Conservation (phyloP, 2,888 invertebrate species). For the Augochlorella aurata region DNA sequence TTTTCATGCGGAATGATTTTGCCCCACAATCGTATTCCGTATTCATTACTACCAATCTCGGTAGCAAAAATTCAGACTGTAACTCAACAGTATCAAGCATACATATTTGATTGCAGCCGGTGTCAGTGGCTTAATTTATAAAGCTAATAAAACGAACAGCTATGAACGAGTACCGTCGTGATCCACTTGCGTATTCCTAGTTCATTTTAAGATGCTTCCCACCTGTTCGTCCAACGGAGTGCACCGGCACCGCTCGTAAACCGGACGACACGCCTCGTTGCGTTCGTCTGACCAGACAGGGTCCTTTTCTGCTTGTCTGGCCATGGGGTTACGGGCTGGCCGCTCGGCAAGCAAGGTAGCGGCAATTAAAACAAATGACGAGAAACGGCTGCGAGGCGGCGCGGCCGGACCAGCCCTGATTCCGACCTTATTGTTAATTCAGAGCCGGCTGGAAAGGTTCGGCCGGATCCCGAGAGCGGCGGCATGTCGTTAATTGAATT, state of each 20-base stretch:
- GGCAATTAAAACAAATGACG: constrained; percentile 28
- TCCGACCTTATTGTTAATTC: constrained; percentile 55
- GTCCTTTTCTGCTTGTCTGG: background rate
- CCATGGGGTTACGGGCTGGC: background rate
- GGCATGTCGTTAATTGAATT: constrained; percentile 62
- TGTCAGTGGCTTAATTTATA: background rate
- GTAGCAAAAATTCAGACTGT: background rate
- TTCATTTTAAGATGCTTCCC: background rate
- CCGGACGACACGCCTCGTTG: background rate
- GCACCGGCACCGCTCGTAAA: background rate
- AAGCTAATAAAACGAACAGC: background rate
- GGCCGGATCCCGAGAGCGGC: constrained; percentile 37
- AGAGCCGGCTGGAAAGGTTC: constrained; percentile 41
- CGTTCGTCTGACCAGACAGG: constrained; percentile 1
- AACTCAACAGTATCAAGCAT: background rate
- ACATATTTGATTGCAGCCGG: background rate
- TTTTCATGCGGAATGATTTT: too few species aligned
- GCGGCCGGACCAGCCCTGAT: constrained; percentile 7
- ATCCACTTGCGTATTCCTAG: background rate
- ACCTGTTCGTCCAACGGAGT: background rate
- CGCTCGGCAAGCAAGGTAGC: constrained; percentile 2
- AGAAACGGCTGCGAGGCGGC: background rate
- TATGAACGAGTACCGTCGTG: background rate
- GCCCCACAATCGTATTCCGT: too few species aligned
- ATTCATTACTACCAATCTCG: too few species aligned